Base-by-base conservation (phyloP, 2,797 vertebrate species). In the Odontamblyopus rebecca region DNA sequence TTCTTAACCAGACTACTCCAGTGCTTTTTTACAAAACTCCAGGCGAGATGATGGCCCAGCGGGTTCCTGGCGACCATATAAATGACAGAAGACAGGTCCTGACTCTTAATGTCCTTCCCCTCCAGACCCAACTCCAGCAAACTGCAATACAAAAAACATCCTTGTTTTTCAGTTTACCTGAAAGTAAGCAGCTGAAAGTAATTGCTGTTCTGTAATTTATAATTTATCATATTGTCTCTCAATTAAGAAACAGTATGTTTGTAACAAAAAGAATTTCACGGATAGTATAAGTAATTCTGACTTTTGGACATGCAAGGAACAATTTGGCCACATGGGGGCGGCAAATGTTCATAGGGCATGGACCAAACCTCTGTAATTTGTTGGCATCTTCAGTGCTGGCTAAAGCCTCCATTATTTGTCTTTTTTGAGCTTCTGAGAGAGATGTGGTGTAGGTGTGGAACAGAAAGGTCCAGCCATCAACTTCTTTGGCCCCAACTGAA, bases 11-110 rank as follows among this genome's bases (percentile, higher is more conserved):
- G 82, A 38, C 80, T 85, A 38, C 87, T 82, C 94, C 94, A 94
- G 81, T 94, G 92, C 74, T 90, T 89, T 82, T 92, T 94, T 30
- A 95, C 89, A 88, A 94, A 95, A 74, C 92, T 85, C 94, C 94
- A 95, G 16, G 93, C 92, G 4, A 95, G 77, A 27, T 84, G 78
- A 77, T 92, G 85, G 75, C 94, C 93, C 8, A 0, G 75, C 6
- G 91, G 89, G 74, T 93, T 94, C 63, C 87, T 89, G 71, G 93
- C 91, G 68, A 94, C 92, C 61, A 71, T 79, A 60, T 84, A 61
- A 79, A 95, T 86, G 54, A 95, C 71, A 59, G 38, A 1, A 53
- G 90, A 88, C 70, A 96, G 73, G 54, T 94, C 91, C 81, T 95
- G 92, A 18, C 90, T 87, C 85, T 90, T 92, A 69, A 95, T 94